Percentiles rank a stretch among this genome's conserved stretches.
These are phyloP conservation scores for Stichopus chloronotus DNA, from an alignment of 35 echinoderm and acorn worm species.

Conservation along the genomic window DNA sequence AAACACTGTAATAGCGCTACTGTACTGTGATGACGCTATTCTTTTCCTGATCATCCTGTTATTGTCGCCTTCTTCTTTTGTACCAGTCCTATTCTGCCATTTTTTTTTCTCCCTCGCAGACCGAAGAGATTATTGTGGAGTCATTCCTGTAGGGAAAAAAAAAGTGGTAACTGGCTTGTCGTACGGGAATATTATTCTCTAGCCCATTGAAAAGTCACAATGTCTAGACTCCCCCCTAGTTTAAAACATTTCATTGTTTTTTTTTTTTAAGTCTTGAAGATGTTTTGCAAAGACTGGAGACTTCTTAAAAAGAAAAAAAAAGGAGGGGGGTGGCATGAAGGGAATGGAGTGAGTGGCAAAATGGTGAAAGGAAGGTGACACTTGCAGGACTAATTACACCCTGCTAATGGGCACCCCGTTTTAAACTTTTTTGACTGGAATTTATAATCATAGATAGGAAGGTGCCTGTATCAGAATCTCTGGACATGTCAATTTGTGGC, in stretches of 20 bases:
- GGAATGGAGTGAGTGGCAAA: constrained; percentile 33
- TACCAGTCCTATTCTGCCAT: constrained; percentile 42
- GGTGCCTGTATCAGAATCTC: neutral
- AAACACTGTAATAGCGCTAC: constrained; percentile 20
- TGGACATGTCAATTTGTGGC: neutral
- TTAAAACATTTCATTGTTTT: neutral
- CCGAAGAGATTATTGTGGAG: constrained; percentile 31
- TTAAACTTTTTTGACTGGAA: neutral
- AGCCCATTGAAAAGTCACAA: constrained; percentile 24
- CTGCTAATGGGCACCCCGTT: constrained; percentile 36
- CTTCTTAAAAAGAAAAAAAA: neutral
- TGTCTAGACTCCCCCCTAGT: constrained; percentile 35
- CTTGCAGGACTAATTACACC: constrained; percentile 30
- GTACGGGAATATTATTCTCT: neutral
- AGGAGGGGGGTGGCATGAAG: neutral
- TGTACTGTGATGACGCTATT: neutral
- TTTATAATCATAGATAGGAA: neutral
- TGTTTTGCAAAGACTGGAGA: neutral
- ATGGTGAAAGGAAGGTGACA: constrained; percentile 48
- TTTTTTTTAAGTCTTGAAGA: neutral
- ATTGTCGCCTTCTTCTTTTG: constrained; percentile 11
- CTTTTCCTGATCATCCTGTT: constrained; percentile 1
- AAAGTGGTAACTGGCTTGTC: neutral
- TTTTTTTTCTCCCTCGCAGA: neutral
- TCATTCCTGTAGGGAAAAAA: neutral